Conservation (phyloP, 2,888 invertebrate genomes). For the Epistrophe grossulariae region DNA sequence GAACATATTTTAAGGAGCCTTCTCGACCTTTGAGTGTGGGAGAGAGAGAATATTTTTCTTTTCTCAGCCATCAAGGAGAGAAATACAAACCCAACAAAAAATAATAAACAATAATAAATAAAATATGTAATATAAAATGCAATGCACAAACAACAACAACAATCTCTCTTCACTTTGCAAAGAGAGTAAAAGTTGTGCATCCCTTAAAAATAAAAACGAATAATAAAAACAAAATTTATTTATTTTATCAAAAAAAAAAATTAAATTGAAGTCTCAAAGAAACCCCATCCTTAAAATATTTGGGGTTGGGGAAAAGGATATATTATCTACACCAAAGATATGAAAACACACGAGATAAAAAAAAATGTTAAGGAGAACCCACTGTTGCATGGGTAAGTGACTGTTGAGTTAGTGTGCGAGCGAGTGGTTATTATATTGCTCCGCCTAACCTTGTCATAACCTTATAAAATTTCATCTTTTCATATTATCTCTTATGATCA, state of each 20-base stretch:
- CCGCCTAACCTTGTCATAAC: constrained; percentile 79
- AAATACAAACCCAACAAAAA: not conserved
- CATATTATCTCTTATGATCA: constrained; percentile 68
- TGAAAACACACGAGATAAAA: not conserved
- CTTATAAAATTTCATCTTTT: constrained; percentile 78
- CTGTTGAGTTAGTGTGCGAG: constrained; percentile 50
- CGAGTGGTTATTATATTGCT: constrained; percentile 77
- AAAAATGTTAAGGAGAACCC: constrained; percentile 49
- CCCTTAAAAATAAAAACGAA: not conserved
- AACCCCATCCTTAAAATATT: constrained; percentile 33
- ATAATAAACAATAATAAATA: constrained; percentile 28
- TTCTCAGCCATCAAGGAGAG: constrained; percentile 10
- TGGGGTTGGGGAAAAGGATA: constrained; percentile 24
- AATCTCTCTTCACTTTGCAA: not conserved
- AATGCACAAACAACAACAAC: not conserved
- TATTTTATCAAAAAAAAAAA: not conserved
- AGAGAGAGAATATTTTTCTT: constrained; percentile 40
- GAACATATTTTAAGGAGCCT: constrained; percentile 10
- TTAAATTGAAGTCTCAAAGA: constrained; percentile 36
- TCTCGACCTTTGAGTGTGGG: not conserved
- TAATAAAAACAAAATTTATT: constrained; percentile 18
- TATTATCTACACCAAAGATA: not conserved
- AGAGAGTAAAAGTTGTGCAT: constrained; percentile 1
- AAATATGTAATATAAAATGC: constrained; percentile 20
- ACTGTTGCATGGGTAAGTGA: constrained; percentile 58